Percentiles rank a stretch among this genome's conserved stretches.
These are phyloP conservation scores for Polyodon spathula DNA, from an alignment of 2,113 vertebrate genomes.

Conservation along the genomic window DNA sequence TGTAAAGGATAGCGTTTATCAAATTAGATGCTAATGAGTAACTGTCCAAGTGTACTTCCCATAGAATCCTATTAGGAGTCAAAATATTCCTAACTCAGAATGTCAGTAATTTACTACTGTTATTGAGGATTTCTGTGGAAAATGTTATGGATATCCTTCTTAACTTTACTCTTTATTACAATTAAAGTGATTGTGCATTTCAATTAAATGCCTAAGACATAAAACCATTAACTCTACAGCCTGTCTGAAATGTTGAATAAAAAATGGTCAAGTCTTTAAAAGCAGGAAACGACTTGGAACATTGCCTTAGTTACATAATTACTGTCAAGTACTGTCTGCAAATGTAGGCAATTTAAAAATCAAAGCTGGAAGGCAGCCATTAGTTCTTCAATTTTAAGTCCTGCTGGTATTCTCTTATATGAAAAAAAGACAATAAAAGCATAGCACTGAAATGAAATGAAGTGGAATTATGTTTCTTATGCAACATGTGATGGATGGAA, in stretches of 20 bases:
- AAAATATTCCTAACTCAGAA: too few relatives aligned
- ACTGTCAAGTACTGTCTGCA: not conserved
- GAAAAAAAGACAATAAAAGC: not conserved
- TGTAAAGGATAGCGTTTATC: too few relatives aligned
- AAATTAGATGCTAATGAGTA: too few relatives aligned
- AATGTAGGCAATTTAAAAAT: not conserved
- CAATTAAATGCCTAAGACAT: too few relatives aligned
- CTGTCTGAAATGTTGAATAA: not conserved
- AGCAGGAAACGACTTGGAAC: not conserved
- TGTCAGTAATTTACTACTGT: too few relatives aligned
- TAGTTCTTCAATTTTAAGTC: not conserved
- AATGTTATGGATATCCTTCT: too few relatives aligned
- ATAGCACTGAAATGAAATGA: not conserved
- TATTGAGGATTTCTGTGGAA: too few relatives aligned
- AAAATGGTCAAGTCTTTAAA: not conserved
- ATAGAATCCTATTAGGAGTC: too few relatives aligned
- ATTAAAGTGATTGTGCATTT: too few relatives aligned
- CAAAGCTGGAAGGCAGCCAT: not conserved
- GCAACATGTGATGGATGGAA: too few relatives aligned
- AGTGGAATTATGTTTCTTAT: not conserved
- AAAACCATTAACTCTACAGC: too few relatives aligned
- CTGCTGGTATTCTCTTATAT: not conserved
- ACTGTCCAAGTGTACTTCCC: too few relatives aligned
- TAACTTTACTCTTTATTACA: not conserved
- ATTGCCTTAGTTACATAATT: conserved; percentile 6